Conservation (phyloP, 2,113 vertebrate species). For the Mus spicilegus region DNA sequence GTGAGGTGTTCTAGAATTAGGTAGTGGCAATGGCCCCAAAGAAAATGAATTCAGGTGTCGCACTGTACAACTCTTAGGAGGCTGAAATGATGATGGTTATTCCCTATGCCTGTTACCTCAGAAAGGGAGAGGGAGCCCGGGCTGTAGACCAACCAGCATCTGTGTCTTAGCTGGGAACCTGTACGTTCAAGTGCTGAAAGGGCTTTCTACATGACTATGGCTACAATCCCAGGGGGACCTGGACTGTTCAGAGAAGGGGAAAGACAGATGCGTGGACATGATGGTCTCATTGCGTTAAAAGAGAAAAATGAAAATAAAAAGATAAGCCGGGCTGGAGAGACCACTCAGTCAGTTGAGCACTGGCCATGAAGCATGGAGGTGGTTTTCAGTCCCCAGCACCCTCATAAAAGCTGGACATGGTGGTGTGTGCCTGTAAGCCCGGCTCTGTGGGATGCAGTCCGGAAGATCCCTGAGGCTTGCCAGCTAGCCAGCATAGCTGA, state of each 20-base stretch:
- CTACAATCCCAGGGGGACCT: not conserved
- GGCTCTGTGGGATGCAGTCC: too few species aligned
- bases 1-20: not conserved
- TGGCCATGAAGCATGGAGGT: not conserved
- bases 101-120: not conserved
- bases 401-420: not conserved
- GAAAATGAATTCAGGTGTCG: not conserved
- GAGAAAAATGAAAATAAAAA: not conserved
- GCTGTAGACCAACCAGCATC: not conserved
- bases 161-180: not conserved
- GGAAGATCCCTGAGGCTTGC: not conserved
- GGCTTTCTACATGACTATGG: not conserved
- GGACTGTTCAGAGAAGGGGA: not conserved
- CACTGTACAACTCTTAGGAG: not conserved
- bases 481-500: too few species aligned
- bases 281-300: not conserved
- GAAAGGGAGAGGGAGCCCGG: too few species aligned
- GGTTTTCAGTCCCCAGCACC: not conserved
- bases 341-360: not conserved
- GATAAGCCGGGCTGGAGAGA: not conserved
- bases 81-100: not conserved
- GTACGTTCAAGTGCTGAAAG: too few species aligned
- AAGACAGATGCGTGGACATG: not conserved
- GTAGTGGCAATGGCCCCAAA: not conserved
- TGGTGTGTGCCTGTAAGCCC: not conserved